These are phyloP conservation scores for Eulimnadia texana DNA, from an alignment of 1,140 invertebrate species.

Conservation along the genomic window DNA sequence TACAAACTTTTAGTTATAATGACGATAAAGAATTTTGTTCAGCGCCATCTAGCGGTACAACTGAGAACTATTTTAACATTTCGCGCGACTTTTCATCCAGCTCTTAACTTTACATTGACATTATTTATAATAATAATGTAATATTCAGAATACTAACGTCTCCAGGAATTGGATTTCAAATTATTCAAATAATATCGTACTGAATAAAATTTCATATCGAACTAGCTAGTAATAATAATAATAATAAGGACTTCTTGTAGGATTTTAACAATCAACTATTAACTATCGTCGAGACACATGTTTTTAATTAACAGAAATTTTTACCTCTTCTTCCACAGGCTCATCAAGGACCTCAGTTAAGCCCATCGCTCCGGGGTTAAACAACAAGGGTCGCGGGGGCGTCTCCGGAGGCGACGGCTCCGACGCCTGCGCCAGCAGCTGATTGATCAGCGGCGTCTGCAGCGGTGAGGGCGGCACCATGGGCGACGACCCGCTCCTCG, in stretches of 20 bases:
- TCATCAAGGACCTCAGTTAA: conserved; percentile 13
- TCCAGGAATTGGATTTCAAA: too few relatives aligned
- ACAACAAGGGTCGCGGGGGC: background rate
- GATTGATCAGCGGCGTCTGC: conserved; percentile 11
- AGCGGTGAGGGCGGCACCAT: background rate
- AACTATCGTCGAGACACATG: background rate
- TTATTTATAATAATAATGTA: too few relatives aligned
- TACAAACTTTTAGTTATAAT: too few relatives aligned
- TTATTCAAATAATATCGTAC: too few relatives aligned
- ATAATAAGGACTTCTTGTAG: background rate
- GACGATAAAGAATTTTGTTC: too few relatives aligned
- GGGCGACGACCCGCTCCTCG: conserved; percentile 6
- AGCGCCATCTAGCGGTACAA: too few relatives aligned
- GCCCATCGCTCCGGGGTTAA: background rate
- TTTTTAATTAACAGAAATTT: background rate
- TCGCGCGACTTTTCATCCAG: too few relatives aligned
- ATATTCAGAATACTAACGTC: too few relatives aligned
- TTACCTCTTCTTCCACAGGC: conserved; percentile 15
- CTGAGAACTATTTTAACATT: too few relatives aligned
- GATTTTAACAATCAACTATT: background rate
- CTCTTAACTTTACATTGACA: too few relatives aligned
- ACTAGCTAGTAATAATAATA: too few relatives aligned
- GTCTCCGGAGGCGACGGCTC: background rate
- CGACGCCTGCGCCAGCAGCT: conserved; percentile 2
- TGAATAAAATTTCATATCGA: too few relatives aligned